These are phyloP conservation scores for Pocillopora grandis DNA, from an alignment of 92 coral and sea anemone genomes.

Conservation along the genomic window DNA sequence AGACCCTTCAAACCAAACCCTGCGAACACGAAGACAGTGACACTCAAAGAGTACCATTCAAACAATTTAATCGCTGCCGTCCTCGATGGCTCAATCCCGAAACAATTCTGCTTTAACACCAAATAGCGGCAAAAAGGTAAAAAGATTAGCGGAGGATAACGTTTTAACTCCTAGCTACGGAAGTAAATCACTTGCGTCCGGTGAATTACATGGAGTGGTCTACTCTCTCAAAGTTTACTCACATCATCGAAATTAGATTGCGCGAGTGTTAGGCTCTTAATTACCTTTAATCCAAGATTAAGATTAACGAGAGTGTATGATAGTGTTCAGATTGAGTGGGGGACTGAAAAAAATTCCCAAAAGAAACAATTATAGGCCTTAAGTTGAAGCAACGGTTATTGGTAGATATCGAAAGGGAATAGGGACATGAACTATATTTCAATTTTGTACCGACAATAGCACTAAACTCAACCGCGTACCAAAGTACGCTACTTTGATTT, in stretches of 20 bases:
- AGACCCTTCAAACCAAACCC: conserved; percentile 38
- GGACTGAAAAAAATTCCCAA: conserved; percentile 21
- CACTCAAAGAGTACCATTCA: conserved; percentile 33
- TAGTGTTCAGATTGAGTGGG: conserved; percentile 37
- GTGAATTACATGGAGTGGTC: conserved; percentile 78
- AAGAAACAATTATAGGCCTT: conserved; percentile 19
- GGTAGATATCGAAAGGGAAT: conserved; percentile 26
- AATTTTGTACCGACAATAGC: conserved; percentile 16
- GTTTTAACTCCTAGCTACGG: conserved; percentile 72
- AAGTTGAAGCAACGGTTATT: conserved; percentile 14
- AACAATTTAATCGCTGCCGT: conserved; percentile 32
- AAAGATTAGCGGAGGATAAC: conserved; percentile 60
- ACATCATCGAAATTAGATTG: conserved; percentile 76
- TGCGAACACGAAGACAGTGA: conserved; percentile 32
- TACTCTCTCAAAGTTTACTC: conserved; percentile 77
- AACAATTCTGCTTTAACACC: conserved; percentile 35
- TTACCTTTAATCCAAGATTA: conserved; percentile 89
- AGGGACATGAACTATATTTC: conserved; percentile 2
- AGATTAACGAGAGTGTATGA: conserved; percentile 51
- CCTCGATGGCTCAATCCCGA: conserved; percentile 17
- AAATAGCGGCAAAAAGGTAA: conserved; percentile 17
- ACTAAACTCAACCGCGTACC: conserved; percentile 8
- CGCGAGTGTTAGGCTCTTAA: conserved; percentile 74
- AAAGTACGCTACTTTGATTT: background rate
- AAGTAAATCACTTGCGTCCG: conserved; percentile 77